Conservation (phyloP, 1,140 invertebrate genomes). For the Chrysomallon squamiferum region DNA sequence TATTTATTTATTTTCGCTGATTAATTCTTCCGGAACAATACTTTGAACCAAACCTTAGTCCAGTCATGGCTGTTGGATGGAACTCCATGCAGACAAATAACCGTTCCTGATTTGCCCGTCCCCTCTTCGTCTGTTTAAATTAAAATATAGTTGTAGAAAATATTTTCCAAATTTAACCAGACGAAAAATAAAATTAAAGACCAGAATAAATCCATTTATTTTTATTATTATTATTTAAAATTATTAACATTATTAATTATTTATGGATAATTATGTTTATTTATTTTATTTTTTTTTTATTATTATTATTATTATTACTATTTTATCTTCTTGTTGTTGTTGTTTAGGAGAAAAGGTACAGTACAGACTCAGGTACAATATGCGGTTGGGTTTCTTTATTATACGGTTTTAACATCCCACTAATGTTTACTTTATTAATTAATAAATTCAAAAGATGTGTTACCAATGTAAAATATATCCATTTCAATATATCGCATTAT, state of each 20-base stretch:
- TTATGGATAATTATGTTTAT: no score
- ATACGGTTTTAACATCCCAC: no score
- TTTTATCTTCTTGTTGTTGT: no score
- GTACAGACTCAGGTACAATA: no score
- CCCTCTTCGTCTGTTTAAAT: conserved; percentile 21
- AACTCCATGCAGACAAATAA: conserved; percentile 62
- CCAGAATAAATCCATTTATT: background rate
- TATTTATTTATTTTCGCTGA: no score
- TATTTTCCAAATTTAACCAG: background rate
- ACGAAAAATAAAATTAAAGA: background rate
- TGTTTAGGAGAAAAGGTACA: no score
- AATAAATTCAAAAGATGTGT: background rate
- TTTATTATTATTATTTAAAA: background rate
- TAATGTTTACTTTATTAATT: no score
- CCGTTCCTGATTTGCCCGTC: conserved; percentile 20
- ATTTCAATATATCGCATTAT: conserved; percentile 25
- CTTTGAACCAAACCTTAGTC: conserved; percentile 44
- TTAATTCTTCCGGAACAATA: no score
- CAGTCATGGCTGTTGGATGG: conserved; percentile 62
- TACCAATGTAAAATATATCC: conserved; percentile 52
- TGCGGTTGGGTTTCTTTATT: no score
- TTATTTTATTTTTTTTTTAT: no score
- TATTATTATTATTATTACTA: no score
- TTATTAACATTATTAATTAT: background rate
- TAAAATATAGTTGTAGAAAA: background rate